Evolutionary conservation across 2,113 vertebrate genomes (phyloP), one percentile per base, ranked within the genome.

Genomic region (Lynx canadensis): DNA sequence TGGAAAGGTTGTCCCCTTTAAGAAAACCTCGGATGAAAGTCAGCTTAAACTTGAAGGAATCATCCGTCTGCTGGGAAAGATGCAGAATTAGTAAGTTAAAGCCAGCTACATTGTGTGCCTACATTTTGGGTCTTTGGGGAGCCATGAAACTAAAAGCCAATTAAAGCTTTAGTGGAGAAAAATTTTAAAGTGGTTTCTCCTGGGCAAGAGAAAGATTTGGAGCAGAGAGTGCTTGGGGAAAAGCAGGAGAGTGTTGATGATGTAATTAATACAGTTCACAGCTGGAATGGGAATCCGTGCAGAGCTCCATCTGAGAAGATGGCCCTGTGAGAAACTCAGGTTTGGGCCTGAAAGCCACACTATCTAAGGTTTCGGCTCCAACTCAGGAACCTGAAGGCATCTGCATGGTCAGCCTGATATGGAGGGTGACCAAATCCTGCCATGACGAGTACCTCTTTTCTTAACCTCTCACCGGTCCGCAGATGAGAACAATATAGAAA

Each of bases 131-230:
- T 91, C 98, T 97, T 98, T 63, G 41, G 98, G 97, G 98, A 98
- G 76, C 94, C 88, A 91, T 97, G 94, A 97, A 52, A 76, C 94
- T 96, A 94, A 94, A 91, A 98, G 80, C 92, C 93, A 98, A 96
- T 98, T 98, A 97, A 97, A 95, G 66, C 91, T 97, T 98, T 65
- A 95, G 84, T 93, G 48, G 80, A 96, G 86, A 98, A 97, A 96
- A 96, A 94, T 96, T 87, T 92, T 92, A 94, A 97, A 98, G 97
- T 95, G 68, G 16, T 90, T 97, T 95, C 97, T 98, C 95, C 76
- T 96, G 96, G 96, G 97, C 71, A 80, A 73, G 76, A 86, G 92
- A 92, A 96, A 84, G 97, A 97, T 97, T 91, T 97, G 85, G 92
- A 97, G 97, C 98, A 97, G 94, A 97, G 89, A 74, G 89, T 83